A percentile compares a stretch with the other conserved stretches of the same genome.
phyloP scores from a whole-genome alignment of 2,888 invertebrate species.

The Idaea straminata region DNA sequence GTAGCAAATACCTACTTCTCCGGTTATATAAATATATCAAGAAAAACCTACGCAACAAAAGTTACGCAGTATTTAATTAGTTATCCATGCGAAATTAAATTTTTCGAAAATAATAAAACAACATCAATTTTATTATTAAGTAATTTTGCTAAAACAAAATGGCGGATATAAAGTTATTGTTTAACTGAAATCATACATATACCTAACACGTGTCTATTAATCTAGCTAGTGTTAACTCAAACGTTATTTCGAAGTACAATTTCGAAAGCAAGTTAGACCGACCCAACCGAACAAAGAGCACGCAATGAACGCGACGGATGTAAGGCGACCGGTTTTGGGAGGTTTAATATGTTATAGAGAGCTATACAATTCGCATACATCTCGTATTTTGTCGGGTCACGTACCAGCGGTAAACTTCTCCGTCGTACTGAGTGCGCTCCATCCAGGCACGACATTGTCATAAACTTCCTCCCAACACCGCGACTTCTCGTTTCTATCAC shows the following conservation, averaged over 20 bases:
- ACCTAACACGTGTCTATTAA: constrained; percentile 46
- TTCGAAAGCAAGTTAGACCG: constrained; percentile 58
- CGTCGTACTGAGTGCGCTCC: constrained; percentile 58
- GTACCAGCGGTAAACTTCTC: constrained; percentile 72
- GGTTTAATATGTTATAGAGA: not conserved
- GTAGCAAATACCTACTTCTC: not conserved
- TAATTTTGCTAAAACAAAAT: constrained; percentile 36
- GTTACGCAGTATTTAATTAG: not conserved
- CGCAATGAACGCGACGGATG: constrained; percentile 63
- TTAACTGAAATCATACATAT: constrained; percentile 23
- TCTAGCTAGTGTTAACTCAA: constrained; percentile 26
- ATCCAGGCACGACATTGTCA: constrained; percentile 68
- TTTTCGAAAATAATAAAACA: not conserved
- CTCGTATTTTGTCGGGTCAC: constrained; percentile 52
- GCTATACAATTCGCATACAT: constrained; percentile 25
- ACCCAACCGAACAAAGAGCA: constrained; percentile 64
- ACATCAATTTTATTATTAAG: not conserved
- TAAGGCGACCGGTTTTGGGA: not conserved
- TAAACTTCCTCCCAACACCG: constrained; percentile 74
- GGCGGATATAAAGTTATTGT: constrained; percentile 33
- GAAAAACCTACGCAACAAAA: not conserved
- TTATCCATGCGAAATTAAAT: not conserved
- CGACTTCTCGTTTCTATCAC: constrained; percentile 69
- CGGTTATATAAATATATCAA: not conserved
- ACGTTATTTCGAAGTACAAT: constrained; percentile 61